Evolutionary conservation across 2,113 vertebrate species (phyloP).

Genomic region (Epinephelus moara): DNA sequence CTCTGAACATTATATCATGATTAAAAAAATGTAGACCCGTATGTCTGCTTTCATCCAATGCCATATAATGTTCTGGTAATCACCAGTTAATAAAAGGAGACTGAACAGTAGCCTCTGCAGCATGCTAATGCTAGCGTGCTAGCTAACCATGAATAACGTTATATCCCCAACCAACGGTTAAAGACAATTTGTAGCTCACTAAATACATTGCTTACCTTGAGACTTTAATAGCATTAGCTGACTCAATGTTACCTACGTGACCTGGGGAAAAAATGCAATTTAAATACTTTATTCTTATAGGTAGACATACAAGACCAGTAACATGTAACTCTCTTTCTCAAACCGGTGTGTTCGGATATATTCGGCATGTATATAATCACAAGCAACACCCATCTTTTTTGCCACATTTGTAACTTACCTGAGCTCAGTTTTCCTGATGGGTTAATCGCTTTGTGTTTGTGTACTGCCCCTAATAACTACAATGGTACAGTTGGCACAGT

Average conservation of each 20-base stretch:
- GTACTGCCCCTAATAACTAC: background rate
- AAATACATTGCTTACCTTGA: background rate
- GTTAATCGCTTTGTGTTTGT: background rate
- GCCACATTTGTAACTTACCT: background rate
- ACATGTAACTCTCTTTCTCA: too few relatives aligned
- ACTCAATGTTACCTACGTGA: accelerated
- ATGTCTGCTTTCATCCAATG: too few relatives aligned
- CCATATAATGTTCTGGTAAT: too few relatives aligned
- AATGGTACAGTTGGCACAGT: too few relatives aligned
- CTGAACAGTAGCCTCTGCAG: background rate
- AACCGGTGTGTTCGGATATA: too few relatives aligned
- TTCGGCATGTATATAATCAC: too few relatives aligned
- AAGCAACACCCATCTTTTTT: accelerated
- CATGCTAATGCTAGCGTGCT: background rate
- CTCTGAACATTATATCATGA: too few relatives aligned
- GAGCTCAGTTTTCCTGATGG: background rate
- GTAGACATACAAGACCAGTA: too few relatives aligned
- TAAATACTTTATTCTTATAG: too few relatives aligned
- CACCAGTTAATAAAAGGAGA: background rate
- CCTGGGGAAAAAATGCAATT: too few relatives aligned
- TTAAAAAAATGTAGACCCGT: too few relatives aligned
- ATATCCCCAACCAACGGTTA: too few relatives aligned
- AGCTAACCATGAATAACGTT: background rate
- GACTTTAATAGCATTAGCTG: accelerated
- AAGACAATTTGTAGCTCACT: background rate